Evolutionary conservation across 2,113 vertebrate species (phyloP), one percentile per base, ranked within the genome.

Genomic region (Callionymus lyra): DNA sequence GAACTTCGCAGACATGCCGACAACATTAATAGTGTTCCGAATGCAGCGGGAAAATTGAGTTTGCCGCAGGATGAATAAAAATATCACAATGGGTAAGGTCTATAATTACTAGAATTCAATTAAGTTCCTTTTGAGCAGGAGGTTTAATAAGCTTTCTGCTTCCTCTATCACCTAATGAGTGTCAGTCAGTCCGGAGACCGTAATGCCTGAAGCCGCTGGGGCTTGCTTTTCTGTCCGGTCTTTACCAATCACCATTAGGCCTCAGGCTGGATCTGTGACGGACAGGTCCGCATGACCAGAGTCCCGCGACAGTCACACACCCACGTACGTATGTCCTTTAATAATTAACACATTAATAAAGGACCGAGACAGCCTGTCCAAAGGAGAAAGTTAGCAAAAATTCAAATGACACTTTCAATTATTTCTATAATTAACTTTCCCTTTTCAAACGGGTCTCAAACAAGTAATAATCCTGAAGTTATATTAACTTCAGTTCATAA

Each of bases 61-160:
- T 85, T 83, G 79, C 78, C 72, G 59, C 53, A 51, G 66, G 76
- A 77, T 53, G 70, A 76, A 79, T 78, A 76, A 83, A 68, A 66
- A 84, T 86, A 87, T 83, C 70, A 76, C 72, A 65, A 58, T 66
- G 59, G 80, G 62, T 74, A 65, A 69, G 79, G 80, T 80, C 51
- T 44, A 77, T 82, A 81, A 85, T 81, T 83, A 84, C 80, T 65
- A 73, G 69, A 49, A 85, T 72, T 84, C 71, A 81, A 81, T 80
- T 81, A 70, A 59, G 73, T 69, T 50, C 59, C 34, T 51, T 70
- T 71, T 63, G 57, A 74, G 70, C 63, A 76, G 67, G 70, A 75
- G 70, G 79, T 72, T 81, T 63, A 82, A 82, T 77, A 80, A 86
- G 76, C 65, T 78, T 75, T 68, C 70, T 63, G 74, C 74, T 62